phyloP scores from a whole-genome alignment of 2,888 invertebrate genomes.

The Charanyca ferruginea region DNA sequence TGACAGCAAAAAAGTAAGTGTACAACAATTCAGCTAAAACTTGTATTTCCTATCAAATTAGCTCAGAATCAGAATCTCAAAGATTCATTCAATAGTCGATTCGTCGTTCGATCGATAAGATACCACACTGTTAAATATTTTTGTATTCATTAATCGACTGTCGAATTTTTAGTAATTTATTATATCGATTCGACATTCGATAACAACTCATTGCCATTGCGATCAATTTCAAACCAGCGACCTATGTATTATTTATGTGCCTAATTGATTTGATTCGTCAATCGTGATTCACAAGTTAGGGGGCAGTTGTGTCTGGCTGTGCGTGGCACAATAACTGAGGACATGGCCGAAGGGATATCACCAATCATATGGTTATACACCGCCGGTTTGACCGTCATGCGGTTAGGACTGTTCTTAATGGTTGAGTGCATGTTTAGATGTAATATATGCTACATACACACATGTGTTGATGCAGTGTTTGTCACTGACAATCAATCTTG shows the following conservation, averaged over 20 bases:
- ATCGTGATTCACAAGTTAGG: constrained; percentile 7
- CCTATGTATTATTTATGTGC: constrained; percentile 9
- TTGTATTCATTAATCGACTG: constrained; percentile 1
- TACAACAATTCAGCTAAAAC: not conserved
- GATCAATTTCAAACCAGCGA: constrained; percentile 22
- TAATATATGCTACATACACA: no score
- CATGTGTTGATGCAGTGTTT: no score
- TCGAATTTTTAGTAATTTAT: constrained; percentile 24
- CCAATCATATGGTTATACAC: constrained; percentile 55
- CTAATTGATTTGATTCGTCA: constrained; percentile 9
- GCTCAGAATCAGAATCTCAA: no score
- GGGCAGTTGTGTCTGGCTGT: constrained; percentile 19
- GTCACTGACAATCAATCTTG: constrained; percentile 22
- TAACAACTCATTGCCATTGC: constrained; percentile 14
- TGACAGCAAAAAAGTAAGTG: constrained; percentile 91
- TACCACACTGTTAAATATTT: not conserved
- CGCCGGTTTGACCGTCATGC: constrained; percentile 41
- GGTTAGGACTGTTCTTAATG: constrained; percentile 41
- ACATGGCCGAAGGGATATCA: constrained; percentile 56
- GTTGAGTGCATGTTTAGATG: constrained; percentile 34
- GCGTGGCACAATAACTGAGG: constrained; percentile 30
- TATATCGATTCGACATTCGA: constrained; percentile 9
- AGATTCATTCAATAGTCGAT: not conserved
- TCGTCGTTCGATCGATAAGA: not conserved
- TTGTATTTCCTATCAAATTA: not conserved